These are phyloP conservation scores for Cavia porcellus DNA, from an alignment of 2,113 vertebrate genomes.

Conservation along the genomic window DNA sequence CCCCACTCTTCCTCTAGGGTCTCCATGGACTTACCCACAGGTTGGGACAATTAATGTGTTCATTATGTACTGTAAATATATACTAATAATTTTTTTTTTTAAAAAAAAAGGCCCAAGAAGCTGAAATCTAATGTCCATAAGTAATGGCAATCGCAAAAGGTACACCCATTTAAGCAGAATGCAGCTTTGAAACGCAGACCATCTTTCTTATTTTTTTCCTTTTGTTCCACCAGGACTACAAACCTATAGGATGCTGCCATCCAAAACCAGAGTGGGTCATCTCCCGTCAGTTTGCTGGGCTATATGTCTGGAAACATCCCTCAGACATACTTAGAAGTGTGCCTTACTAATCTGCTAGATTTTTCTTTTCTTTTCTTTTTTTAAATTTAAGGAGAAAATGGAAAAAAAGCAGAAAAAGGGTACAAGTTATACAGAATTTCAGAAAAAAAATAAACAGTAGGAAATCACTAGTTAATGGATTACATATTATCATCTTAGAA, in stretches of 20 bases:
- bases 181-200: not conserved
- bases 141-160: not conserved
- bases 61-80: not conserved
- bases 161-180: not conserved
- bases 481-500: no score
- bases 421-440: no score
- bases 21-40: no score
- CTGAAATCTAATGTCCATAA: not conserved
- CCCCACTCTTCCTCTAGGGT: no score
- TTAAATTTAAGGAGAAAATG: not conserved
- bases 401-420: no score
- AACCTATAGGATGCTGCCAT: not conserved
- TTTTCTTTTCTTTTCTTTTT: not conserved
- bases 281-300: not conserved
- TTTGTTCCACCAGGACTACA: not conserved
- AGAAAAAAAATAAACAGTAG: no score
- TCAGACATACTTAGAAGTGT: not conserved
- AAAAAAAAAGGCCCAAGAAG: not conserved
- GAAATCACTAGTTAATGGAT: no score
- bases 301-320: not conserved
- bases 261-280: not conserved
- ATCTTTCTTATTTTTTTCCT: not conserved
- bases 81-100: no score
- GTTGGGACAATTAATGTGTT: not conserved
- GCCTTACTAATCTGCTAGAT: not conserved